These are phyloP conservation scores for Cantharis lateralis DNA, from an alignment of 2,888 invertebrate species.

Conservation along the genomic window DNA sequence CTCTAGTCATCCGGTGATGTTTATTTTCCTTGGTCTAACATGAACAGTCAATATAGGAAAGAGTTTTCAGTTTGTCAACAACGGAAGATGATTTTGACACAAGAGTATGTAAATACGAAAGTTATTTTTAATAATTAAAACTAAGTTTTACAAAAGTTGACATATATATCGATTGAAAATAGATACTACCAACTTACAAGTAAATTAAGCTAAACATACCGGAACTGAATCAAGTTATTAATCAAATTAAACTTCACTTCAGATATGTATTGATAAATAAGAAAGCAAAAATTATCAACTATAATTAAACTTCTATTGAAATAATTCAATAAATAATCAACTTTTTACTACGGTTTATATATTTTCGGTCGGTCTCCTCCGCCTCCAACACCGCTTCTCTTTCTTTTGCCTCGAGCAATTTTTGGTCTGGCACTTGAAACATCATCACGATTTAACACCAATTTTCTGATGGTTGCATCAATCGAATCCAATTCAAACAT, in stretches of 20 bases:
- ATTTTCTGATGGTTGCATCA: conserved; percentile 24
- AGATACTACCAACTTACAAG: not conserved
- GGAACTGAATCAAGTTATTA: not conserved
- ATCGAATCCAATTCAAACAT: conserved; percentile 55
- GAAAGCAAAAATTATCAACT: not conserved
- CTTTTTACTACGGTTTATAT: not conserved
- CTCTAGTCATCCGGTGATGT: too few relatives aligned
- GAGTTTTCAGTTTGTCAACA: too few relatives aligned
- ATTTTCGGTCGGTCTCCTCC: not conserved
- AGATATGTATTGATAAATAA: not conserved
- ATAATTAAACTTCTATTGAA: not conserved
- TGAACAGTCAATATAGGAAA: too few relatives aligned
- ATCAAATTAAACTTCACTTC: not conserved
- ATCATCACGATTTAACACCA: conserved; percentile 1
- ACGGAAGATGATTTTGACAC: too few relatives aligned
- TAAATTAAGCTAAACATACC: not conserved
- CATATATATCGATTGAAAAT: not conserved
- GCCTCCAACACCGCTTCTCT: not conserved
- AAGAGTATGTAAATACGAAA: too few relatives aligned
- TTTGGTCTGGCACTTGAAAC: not conserved
- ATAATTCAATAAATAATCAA: too few relatives aligned
- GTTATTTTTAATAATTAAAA: not conserved
- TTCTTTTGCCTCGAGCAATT: not conserved
- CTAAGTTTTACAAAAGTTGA: not conserved
- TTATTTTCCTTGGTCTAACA: too few relatives aligned